Percentiles rank a stretch among this genome's conserved stretches.
Evolutionary conservation across 1,140 invertebrate species (phyloP).

Genomic region (Drosophila lini): DNA sequence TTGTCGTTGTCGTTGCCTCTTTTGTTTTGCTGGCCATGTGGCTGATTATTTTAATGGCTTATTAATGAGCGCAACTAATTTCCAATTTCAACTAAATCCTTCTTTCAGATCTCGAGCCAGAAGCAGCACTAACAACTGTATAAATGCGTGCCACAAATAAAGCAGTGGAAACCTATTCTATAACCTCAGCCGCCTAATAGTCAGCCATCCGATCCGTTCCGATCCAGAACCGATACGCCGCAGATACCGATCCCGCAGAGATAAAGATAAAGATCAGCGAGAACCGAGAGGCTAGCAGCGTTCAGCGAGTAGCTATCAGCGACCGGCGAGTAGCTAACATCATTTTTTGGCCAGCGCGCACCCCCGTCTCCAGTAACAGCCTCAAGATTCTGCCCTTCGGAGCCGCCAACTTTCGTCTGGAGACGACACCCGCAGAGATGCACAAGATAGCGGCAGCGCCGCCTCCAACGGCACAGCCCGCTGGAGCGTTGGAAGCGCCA

Average conservation of each 20-base stretch:
- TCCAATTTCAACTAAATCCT: constrained; percentile 1
- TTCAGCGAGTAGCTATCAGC: constrained; percentile 2
- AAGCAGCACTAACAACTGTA: constrained; percentile 18
- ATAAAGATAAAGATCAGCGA: background rate
- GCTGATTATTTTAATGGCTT: constrained; percentile 57
- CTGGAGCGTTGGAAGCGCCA: constrained; percentile 83
- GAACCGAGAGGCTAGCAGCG: background rate
- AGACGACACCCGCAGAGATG: constrained; percentile 80
- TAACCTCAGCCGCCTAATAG: constrained; percentile 31
- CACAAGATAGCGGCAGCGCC: constrained; percentile 80
- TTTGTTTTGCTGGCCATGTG: constrained; percentile 36
- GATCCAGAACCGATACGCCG: constrained; percentile 8
- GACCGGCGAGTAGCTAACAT: constrained; percentile 4
- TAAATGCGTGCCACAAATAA: constrained; percentile 39
- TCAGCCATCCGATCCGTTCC: constrained; percentile 20
- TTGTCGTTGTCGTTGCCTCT: background rate
- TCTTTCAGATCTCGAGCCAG: constrained; percentile 40
- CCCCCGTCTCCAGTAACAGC: constrained; percentile 56
- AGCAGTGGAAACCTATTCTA: constrained; percentile 11
- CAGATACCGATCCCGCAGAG: background rate
- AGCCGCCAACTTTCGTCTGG: constrained; percentile 82
- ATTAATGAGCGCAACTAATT: constrained; percentile 52
- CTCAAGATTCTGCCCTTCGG: constrained; percentile 83
- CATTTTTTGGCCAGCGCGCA: constrained; percentile 44
- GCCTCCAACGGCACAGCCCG: constrained; percentile 65